Conservation (phyloP, 30 jellyfish, hydroid and myxozoan species). For the Calvadosia cruxmelitensis region DNA sequence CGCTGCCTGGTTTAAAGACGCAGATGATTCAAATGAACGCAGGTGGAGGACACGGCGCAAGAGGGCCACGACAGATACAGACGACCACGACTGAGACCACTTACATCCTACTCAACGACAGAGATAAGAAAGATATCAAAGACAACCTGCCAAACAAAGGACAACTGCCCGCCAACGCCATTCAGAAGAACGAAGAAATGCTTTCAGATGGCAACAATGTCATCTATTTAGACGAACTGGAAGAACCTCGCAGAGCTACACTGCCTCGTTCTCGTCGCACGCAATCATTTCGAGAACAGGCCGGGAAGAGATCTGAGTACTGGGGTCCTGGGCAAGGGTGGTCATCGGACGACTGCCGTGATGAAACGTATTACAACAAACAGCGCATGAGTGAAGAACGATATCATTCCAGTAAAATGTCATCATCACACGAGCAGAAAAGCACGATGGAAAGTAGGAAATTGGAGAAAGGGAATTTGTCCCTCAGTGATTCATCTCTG, state of each 20-base stretch:
- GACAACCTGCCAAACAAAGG: not conserved
- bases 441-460: not conserved
- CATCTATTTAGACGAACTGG: not conserved
- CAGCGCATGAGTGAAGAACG: not conserved
- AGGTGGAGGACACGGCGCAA: not conserved
- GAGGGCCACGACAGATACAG: not conserved
- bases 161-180: not conserved
- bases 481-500: conserved; percentile 33
- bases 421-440: not conserved
- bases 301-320: not conserved
- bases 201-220: not conserved
- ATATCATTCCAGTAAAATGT: not conserved
- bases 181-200: not conserved
- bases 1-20: not conserved
- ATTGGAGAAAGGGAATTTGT: conserved; percentile 15
- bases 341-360: not conserved
- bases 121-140: not conserved
- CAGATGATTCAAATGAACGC: not conserved
- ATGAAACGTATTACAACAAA: not conserved
- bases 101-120: not conserved
- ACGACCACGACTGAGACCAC: not conserved
- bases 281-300: not conserved
- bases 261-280: not conserved
- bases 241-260: not conserved
- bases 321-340: not conserved